Evolutionary conservation across 64 coral and sea anemone species (phyloP).

Genomic region (Porites australiensis): DNA sequence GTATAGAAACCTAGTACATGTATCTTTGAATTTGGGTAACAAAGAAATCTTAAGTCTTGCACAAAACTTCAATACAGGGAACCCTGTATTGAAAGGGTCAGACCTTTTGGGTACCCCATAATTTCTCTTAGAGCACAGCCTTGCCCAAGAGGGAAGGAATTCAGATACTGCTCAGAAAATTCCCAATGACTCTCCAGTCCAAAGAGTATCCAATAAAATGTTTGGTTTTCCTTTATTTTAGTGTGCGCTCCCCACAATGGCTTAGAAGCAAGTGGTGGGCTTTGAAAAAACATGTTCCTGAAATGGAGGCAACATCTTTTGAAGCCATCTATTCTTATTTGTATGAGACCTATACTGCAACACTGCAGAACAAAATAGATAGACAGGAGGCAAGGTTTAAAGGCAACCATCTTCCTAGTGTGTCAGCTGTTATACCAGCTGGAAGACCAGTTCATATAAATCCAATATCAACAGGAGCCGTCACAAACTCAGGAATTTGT

Average conservation of each 20-base stretch:
- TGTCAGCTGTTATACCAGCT: neutral
- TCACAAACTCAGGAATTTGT: constrained; percentile 68
- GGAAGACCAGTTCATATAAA: constrained; percentile 31
- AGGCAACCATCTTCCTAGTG: constrained; percentile 49
- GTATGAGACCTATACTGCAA: constrained; percentile 76
- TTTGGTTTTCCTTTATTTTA: constrained; percentile 13
- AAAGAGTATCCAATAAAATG: neutral
- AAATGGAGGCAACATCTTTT: constrained; percentile 48
- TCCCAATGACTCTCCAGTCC: neutral
- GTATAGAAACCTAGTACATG: too few relatives aligned
- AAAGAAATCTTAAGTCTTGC: too few relatives aligned
- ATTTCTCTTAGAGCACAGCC: too few relatives aligned
- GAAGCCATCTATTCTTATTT: constrained; percentile 77
- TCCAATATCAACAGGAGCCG: constrained; percentile 9
- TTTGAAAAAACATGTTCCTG: constrained; percentile 95
- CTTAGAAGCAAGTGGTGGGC: constrained; percentile 99
- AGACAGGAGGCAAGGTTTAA: constrained; percentile 90
- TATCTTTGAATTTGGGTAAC: too few relatives aligned
- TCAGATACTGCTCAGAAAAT: too few relatives aligned
- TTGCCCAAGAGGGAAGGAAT: too few relatives aligned
- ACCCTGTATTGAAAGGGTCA: too few relatives aligned
- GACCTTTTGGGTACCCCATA: too few relatives aligned
- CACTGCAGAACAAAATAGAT: constrained; percentile 86
- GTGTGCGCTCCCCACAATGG: constrained; percentile 97
- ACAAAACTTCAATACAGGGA: too few relatives aligned